Evolutionary conservation across 2,113 vertebrate genomes (phyloP), one percentile per base, ranked within the genome.

Genomic region (Halichoeres trimaculatus): DNA sequence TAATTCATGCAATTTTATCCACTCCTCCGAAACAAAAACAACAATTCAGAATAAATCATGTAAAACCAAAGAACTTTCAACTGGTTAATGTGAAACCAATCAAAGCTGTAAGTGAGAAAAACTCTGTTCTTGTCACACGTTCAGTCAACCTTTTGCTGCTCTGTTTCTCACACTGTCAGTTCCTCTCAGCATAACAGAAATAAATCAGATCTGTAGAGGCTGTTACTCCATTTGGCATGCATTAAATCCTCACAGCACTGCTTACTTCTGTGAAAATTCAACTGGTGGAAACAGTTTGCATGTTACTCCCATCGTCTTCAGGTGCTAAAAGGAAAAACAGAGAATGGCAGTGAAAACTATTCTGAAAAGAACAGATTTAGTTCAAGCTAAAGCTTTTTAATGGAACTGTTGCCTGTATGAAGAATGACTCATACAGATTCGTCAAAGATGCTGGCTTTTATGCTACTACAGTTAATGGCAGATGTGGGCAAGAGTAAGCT

Each of bases 141-240:
- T 2, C 35, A 34, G 5, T 36, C 35, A 26, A 30, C 22, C 17
- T 38, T 52, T 45, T 3, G 22, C 14, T 40, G 16, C 35, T 66
- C 19, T 7, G 30, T 7, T 23, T 26, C 57, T 74, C 22, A 23
- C 35, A 52, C 50, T 20, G 26, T 36, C 17, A 16, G 45, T 47
- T 64, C 35, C 8, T n/a, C 34, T 74, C n/a, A 51, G 30, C 43
- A 48, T 24, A 5, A 2, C 19, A 24, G 5, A 30, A 65, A 65
- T 38, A 52, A 52, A 47, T 74, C 41, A 50, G 41, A 54, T 58
- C 23, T 68, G 40, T 34, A 22, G 14, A 52, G 26, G 17, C 13
- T 43, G 23, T 35, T 40, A 30, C 60, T 78, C 10, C 35, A 13
- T 50, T 63, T 68, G 10, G 26, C 66, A 55, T 74, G 19, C 16